These are phyloP conservation scores for Eristalis arbustorum DNA, from an alignment of 2,888 invertebrate genomes.

Conservation along the genomic window DNA sequence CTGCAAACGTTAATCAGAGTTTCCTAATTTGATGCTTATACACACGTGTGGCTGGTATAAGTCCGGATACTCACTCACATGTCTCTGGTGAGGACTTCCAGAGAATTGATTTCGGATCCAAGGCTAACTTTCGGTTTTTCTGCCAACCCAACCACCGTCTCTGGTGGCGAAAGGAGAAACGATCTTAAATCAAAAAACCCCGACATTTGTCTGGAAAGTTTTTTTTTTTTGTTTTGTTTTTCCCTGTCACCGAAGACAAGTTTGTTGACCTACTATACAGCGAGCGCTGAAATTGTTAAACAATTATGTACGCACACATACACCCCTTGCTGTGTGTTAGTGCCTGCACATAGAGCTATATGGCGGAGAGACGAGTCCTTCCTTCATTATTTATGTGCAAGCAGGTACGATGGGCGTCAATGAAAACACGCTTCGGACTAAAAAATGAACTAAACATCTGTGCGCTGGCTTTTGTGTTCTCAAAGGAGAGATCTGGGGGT, in stretches of 20 bases:
- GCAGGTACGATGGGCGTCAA: constrained; percentile 22
- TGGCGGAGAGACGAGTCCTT: not conserved
- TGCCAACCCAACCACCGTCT: not conserved
- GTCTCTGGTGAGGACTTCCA: constrained; percentile 35
- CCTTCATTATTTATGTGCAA: constrained; percentile 29
- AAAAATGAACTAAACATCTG: constrained; percentile 39
- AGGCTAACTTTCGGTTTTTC: not conserved
- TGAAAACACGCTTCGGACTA: constrained; percentile 31
- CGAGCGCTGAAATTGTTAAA: constrained; percentile 13
- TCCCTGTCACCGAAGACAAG: constrained; percentile 7
- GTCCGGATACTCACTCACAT: constrained; percentile 26
- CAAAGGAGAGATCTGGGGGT: not conserved
- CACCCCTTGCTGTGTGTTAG: not conserved
- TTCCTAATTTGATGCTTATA: constrained; percentile 56
- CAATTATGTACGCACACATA: not conserved
- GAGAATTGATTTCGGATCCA: constrained; percentile 46
- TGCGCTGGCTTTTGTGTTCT: not conserved
- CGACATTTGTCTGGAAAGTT: constrained; percentile 64
- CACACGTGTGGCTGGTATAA: constrained; percentile 5
- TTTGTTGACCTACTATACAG: constrained; percentile 60
- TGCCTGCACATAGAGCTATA: not conserved
- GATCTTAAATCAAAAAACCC: constrained; percentile 22
- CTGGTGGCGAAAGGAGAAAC: not conserved
- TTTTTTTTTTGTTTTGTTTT: constrained; percentile 41
- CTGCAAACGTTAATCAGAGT: constrained; percentile 65